Percentiles rank a stretch among this genome's conserved stretches.
Conservation (phyloP, 1,140 invertebrate genomes). For the Drosophila virilis region DNA sequence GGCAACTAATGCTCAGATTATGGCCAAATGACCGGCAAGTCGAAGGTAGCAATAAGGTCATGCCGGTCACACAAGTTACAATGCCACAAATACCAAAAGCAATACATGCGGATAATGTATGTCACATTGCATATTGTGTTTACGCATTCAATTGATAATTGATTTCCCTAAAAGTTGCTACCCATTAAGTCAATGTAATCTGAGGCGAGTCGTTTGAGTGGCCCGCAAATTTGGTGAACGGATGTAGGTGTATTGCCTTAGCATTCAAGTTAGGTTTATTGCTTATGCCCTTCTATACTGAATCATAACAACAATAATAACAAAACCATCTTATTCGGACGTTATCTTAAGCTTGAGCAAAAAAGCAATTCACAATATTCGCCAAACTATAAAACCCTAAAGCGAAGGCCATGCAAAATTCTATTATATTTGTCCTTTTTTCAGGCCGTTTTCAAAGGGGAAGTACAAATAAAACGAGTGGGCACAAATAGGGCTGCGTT, state of each 20-base stretch:
- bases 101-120: neutral
- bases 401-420: constrained; percentile 4
- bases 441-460: neutral
- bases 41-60: constrained; percentile 44
- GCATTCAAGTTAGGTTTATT: no score
- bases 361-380: neutral
- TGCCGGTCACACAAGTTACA: constrained; percentile 12
- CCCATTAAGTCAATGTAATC: no score
- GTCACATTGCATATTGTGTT: neutral
- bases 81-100: neutral
- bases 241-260: no score
- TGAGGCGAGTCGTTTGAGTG: no score
- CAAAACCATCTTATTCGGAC: no score
- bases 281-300: no score
- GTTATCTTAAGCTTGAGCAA: neutral
- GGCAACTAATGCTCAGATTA: constrained; percentile 51
- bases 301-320: no score
- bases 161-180: neutral
- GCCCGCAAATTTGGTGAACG: no score
- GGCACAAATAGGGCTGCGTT: neutral
- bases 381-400: constrained; percentile 17
- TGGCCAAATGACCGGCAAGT: constrained; percentile 23
- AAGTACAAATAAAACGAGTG: neutral
- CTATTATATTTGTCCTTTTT: neutral
- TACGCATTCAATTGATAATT: no score